Conservation (phyloP, 2,888 invertebrate genomes). For the Nemoura dubitans region DNA sequence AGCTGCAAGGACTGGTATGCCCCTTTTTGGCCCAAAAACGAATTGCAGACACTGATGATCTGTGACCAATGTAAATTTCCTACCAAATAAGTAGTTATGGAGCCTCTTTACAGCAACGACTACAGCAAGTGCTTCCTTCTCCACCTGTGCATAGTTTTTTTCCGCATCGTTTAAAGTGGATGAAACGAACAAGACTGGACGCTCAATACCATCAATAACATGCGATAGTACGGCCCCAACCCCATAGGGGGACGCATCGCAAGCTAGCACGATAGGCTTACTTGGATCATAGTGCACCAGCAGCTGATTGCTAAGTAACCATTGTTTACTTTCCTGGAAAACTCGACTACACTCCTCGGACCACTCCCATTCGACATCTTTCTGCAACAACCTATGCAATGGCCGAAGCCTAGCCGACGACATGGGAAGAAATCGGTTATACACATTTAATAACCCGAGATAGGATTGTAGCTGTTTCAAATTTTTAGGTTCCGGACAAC, state of each 20-base stretch:
- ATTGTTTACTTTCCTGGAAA: constrained; percentile 37
- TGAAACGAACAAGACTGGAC: constrained; percentile 39
- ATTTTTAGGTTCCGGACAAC: constrained; percentile 37
- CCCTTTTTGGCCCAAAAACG: constrained; percentile 52
- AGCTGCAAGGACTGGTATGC: constrained; percentile 52
- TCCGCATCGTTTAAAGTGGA: constrained; percentile 38
- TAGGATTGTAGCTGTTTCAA: constrained; percentile 42
- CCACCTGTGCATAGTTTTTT: constrained; percentile 42
- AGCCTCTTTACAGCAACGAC: constrained; percentile 48
- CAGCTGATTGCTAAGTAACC: constrained; percentile 18
- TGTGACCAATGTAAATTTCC: constrained; percentile 50
- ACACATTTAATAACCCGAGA: constrained; percentile 46
- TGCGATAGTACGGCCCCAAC: constrained; percentile 46
- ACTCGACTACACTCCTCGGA: neutral
- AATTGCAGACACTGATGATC: constrained; percentile 50
- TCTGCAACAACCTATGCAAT: constrained; percentile 20
- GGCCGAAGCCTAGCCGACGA: constrained; percentile 40
- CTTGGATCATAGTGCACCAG: constrained; percentile 47
- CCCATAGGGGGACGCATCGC: constrained; percentile 48
- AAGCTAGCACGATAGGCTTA: constrained; percentile 44
- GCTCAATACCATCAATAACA: constrained; percentile 36
- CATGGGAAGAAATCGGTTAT: constrained; percentile 43
- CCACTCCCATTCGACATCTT: constrained; percentile 35
- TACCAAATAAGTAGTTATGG: constrained; percentile 53
- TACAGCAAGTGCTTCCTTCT: constrained; percentile 42